Evolutionary conservation across 2,113 vertebrate genomes (phyloP).

Genomic region (Rhadina sibilatrix): DNA sequence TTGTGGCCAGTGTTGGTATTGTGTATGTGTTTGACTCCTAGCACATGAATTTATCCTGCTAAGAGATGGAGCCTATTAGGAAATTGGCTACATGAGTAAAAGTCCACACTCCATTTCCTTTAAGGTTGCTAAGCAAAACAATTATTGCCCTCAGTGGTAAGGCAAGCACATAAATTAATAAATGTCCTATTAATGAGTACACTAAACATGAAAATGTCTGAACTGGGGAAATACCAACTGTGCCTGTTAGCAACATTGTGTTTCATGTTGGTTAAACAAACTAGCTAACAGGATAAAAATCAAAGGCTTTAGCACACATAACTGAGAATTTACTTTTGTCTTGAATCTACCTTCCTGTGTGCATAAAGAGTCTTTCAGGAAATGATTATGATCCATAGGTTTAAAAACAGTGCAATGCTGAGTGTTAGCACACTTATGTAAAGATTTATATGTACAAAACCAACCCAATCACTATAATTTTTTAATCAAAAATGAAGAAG

Average conservation of each 20-base stretch:
- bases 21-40: neutral
- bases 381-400: neutral
- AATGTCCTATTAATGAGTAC: constrained; percentile 47
- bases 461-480: neutral
- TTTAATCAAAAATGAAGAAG: neutral
- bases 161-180: constrained; percentile 36
- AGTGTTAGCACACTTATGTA: neutral
- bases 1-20: neutral
- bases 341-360: neutral
- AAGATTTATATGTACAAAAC: neutral
- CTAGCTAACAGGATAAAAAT: neutral
- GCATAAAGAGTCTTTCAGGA: neutral
- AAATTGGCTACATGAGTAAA: neutral
- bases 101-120: constrained; percentile 38
- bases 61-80: neutral
- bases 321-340: neutral
- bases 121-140: constrained; percentile 31
- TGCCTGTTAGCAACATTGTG: neutral
- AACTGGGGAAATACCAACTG: constrained; percentile 6
- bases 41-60: neutral
- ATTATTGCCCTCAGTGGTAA: constrained; percentile 29
- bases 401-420: neutral
- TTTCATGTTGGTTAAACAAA: neutral
- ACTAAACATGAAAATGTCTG: constrained; percentile 24
- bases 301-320: neutral